A percentile compares a stretch with the other conserved stretches of the same genome.
Evolutionary conservation across 2,113 vertebrate species (phyloP).

Genomic region (Campylomormyrus tamandua): DNA sequence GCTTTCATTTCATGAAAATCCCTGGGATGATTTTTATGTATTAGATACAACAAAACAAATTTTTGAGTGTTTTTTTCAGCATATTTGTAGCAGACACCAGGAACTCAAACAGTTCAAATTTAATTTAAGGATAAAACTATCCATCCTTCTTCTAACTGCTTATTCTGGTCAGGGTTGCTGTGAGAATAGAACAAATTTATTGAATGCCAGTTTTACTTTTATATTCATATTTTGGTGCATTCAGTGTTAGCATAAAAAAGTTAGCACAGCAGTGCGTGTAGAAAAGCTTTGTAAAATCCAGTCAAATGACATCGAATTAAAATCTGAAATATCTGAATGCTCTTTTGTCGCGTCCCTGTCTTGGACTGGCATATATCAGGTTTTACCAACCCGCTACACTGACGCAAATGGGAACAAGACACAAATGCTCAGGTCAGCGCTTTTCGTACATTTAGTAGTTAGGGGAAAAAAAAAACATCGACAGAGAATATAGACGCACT

Average conservation of each 20-base stretch:
- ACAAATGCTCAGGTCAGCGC: neutral
- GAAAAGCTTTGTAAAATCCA: neutral
- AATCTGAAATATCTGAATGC: neutral
- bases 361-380: neutral
- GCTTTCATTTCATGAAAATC: neutral
- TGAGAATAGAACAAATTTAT: neutral
- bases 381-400: neutral
- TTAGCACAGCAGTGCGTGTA: neutral
- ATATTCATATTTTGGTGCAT: neutral
- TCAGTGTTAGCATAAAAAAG: neutral
- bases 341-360: neutral
- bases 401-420: neutral
- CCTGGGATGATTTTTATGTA: neutral
- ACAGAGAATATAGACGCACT: neutral
- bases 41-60: neutral
- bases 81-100: neutral
- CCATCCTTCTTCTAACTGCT: neutral
- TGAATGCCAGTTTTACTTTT: neutral
- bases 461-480: neutral
- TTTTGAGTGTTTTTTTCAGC: neutral
- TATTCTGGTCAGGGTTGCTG: neutral
- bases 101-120: neutral
- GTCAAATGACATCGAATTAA: neutral
- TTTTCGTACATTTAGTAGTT: neutral
- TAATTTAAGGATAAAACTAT: neutral